Evolutionary conservation across 1,140 invertebrate species (phyloP).

Genomic region (Portunus trituberculatus): DNA sequence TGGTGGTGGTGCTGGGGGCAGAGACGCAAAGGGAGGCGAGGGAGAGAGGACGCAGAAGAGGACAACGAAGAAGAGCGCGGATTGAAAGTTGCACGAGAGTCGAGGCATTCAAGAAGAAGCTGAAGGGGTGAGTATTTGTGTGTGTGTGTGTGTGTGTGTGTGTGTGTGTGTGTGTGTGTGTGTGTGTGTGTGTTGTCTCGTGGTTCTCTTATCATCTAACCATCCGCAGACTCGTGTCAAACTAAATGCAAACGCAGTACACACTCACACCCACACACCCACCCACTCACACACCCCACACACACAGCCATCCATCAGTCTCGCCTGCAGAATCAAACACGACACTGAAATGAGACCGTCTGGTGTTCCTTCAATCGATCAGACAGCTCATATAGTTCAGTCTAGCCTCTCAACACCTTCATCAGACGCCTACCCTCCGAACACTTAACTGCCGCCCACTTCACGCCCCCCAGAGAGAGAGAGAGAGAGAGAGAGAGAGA

Average conservation of each 20-base stretch:
- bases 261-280: neutral
- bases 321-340: neutral
- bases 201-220: neutral
- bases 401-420: neutral
- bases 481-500: neutral
- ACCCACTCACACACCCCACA: neutral
- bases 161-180: neutral
- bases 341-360: neutral
- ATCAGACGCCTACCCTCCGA: neutral
- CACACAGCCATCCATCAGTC: neutral
- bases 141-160: neutral
- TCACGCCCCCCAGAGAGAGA: neutral
- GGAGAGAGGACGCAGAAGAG: neutral
- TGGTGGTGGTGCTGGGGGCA: neutral
- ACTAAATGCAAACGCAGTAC: neutral
- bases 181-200: neutral
- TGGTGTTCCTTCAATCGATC: neutral
- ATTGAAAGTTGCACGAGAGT: conserved; percentile 56
- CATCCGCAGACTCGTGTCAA: neutral
- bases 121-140: conserved; percentile 63
- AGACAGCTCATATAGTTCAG: neutral
- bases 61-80: neutral
- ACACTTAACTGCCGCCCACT: neutral
- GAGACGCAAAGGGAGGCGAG: no score
- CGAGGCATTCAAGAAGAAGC: conserved; percentile 69